phyloP scores from a whole-genome alignment of 2,113 vertebrate species.

The Stictonetta naevosa region DNA sequence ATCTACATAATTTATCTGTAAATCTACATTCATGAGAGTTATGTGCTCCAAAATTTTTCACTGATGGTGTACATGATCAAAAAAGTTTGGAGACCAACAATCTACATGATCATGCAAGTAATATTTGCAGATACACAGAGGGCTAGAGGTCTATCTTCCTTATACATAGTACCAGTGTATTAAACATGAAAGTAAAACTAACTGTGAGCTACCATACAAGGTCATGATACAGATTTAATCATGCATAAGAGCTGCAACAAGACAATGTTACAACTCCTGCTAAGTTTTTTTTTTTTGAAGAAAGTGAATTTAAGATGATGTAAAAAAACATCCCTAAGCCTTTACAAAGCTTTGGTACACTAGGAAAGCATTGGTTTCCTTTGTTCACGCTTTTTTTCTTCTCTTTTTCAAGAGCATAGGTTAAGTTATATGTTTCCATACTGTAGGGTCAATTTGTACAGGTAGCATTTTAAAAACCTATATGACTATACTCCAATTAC shows the following conservation, averaged over 20 bases:
- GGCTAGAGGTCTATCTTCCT: not conserved
- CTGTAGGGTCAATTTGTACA: not conserved
- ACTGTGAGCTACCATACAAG: not conserved
- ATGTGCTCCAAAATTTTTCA: not conserved
- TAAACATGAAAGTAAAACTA: not conserved
- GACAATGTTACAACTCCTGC: not conserved
- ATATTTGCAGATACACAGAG: rapidly evolving
- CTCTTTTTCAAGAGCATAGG: not conserved
- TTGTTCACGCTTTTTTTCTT: not conserved
- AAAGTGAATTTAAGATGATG: not conserved
- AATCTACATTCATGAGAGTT: not conserved
- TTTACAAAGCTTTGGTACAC: not conserved
- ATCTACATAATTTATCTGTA: not conserved
- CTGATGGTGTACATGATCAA: rapidly evolving
- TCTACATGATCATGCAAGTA: not conserved
- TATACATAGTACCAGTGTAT: not conserved
- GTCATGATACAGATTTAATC: not conserved
- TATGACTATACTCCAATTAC: not conserved
- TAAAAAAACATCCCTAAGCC: not conserved
- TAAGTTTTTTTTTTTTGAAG: not conserved
- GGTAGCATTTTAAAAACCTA: not conserved
- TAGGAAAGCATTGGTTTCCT: not conserved
- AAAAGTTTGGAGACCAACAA: not conserved
- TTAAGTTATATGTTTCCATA: not conserved
- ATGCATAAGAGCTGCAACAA: not conserved